Conservation (phyloP, 2,113 vertebrate genomes). For the Myanophis thanlyinensis region DNA sequence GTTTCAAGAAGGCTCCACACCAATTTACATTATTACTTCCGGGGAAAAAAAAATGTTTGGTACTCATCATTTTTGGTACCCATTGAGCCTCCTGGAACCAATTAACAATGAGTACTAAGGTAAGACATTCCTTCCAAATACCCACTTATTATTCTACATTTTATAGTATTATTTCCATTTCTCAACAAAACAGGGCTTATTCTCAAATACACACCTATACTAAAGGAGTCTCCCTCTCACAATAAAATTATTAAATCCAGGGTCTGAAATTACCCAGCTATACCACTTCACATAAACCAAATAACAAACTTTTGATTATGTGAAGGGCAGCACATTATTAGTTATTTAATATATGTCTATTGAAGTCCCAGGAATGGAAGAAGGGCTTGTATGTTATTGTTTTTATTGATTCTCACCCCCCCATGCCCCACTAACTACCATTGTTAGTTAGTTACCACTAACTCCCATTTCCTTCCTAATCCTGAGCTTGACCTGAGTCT, state of each 20-base stretch:
- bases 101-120: neutral
- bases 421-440: neutral
- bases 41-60: neutral
- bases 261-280: neutral
- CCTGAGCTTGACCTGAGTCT: conserved; percentile 53
- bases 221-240: neutral
- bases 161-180: neutral
- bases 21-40: neutral
- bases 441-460: no score
- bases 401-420: neutral
- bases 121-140: neutral
- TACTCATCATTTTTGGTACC: neutral
- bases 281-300: neutral
- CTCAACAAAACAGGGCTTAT: neutral
- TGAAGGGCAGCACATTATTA: neutral
- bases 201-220: neutral
- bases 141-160: neutral
- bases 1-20: no score
- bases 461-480: conserved; percentile 35
- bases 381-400: neutral
- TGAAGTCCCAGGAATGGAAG: neutral
- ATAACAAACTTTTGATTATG: neutral
- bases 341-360: neutral
- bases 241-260: neutral
- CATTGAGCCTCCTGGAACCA: neutral